phyloP scores from a whole-genome alignment of 1,140 invertebrate species.

The Macrosteles quadrilineatus region DNA sequence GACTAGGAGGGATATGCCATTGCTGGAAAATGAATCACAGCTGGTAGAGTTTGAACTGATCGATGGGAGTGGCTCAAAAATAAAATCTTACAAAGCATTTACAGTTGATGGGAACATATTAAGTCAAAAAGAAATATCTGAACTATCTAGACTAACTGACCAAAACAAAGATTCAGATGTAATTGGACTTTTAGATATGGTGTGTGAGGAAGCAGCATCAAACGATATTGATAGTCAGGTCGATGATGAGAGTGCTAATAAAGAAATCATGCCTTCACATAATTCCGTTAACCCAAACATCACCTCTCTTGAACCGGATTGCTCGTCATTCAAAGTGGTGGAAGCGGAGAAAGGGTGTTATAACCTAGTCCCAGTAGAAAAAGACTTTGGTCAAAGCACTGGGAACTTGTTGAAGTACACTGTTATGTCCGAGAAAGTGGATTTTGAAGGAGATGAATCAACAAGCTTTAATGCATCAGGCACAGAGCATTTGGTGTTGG shows the following conservation, averaged over 20 bases:
- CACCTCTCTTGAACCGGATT: not conserved
- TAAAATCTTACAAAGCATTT: slow-evolving; percentile 39
- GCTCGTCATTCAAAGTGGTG: not conserved
- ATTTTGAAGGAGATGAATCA: slow-evolving; percentile 13
- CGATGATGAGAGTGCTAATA: not conserved
- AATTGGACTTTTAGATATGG: slow-evolving; percentile 37
- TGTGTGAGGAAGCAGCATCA: slow-evolving; percentile 26
- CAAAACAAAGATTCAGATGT: slow-evolving; percentile 35
- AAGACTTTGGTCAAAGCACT: too few species aligned
- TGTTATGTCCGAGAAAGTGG: not conserved
- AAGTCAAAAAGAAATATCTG: slow-evolving; percentile 23
- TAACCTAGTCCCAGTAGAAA: too few species aligned
- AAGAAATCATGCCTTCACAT: not conserved
- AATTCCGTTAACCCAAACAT: not conserved
- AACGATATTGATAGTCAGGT: slow-evolving; percentile 3
- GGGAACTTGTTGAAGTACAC: not conserved
- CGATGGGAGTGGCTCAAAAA: slow-evolving; percentile 39
- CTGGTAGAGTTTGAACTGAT: slow-evolving; percentile 40
- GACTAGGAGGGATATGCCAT: not conserved
- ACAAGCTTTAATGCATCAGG: not conserved
- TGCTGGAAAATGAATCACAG: slow-evolving; percentile 30
- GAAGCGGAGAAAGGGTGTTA: not conserved
- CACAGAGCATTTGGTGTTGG: slow-evolving; percentile 21
- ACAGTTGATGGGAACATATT: slow-evolving; percentile 36
- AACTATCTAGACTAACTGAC: slow-evolving; percentile 15